These are phyloP conservation scores for Arion vulgaris DNA, from an alignment of 1,140 invertebrate genomes.

Conservation along the genomic window DNA sequence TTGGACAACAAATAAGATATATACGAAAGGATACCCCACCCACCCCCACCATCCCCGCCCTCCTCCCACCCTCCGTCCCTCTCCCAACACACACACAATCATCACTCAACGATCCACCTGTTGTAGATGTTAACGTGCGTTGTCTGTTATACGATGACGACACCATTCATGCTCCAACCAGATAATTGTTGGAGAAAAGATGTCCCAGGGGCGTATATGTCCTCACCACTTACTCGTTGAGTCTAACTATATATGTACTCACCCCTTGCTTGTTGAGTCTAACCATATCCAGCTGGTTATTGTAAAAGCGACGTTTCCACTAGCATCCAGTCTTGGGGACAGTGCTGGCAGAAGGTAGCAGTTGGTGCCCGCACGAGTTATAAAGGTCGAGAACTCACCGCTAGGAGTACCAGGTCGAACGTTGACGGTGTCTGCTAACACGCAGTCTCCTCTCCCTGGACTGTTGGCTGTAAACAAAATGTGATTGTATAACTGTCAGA, in stretches of 20 bases:
- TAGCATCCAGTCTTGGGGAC: constrained; percentile 49
- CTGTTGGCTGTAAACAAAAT: constrained; percentile 38
- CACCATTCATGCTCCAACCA: too few species aligned
- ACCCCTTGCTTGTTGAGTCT: constrained; percentile 53
- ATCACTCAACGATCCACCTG: too few species aligned
- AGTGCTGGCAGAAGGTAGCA: constrained; percentile 58
- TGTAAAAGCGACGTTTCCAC: constrained; percentile 54
- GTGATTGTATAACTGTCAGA: too few species aligned
- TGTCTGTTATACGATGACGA: too few species aligned
- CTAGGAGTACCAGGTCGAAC: constrained; percentile 49
- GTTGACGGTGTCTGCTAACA: constrained; percentile 63
- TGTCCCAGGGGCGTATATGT: too few species aligned
- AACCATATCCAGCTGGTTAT: constrained; percentile 67
- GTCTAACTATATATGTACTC: background rate
- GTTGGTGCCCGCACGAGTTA: constrained; percentile 46
- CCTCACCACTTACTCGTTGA: too few species aligned
- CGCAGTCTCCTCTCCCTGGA: constrained; percentile 54
- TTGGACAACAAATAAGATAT: too few species aligned
- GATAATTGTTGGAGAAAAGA: background rate
- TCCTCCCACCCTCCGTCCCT: too few species aligned
- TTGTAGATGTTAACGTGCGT: too few species aligned
- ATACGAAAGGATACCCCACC: too few species aligned
- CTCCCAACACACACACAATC: too few species aligned
- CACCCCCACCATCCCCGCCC: too few species aligned
- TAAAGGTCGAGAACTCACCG: constrained; percentile 49